phyloP scores from a whole-genome alignment of 1,140 invertebrate genomes.

The Aphidius gifuensis region DNA sequence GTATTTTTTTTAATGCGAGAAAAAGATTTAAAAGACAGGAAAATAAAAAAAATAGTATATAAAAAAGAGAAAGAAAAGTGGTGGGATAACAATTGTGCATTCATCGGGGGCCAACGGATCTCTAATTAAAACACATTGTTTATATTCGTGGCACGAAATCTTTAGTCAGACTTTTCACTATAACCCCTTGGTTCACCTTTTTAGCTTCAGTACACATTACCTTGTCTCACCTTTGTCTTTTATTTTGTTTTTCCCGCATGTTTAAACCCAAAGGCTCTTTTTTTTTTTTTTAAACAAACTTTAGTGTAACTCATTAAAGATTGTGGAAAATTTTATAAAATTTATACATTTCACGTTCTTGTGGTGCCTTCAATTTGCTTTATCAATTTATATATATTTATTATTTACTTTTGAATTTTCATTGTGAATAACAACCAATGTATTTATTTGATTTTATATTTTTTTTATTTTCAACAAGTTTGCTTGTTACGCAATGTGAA shows the following conservation, averaged over 20 bases:
- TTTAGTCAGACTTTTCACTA: conserved; percentile 10
- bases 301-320: conserved; percentile 32
- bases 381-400: no score
- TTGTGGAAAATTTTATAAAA: conserved; percentile 3
- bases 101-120: conserved; percentile 36
- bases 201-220: conserved; percentile 4
- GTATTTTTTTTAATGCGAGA: background rate
- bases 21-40: no score
- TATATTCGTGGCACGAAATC: conserved; percentile 49
- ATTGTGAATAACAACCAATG: no score
- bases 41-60: conserved; percentile 5
- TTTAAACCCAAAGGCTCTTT: conserved; percentile 9
- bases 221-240: conserved; percentile 26
- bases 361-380: no score
- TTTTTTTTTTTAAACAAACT: conserved; percentile 15
- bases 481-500: no score
- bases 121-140: conserved; percentile 55
- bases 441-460: no score
- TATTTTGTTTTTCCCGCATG: background rate
- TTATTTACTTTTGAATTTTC: no score
- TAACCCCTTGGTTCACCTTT: conserved; percentile 16
- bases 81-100: conserved; percentile 45
- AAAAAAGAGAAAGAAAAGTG: conserved; percentile 16
- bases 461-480: no score
- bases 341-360: no score